Percentiles rank a stretch among this genome's conserved stretches.
Conservation (phyloP, 2,888 invertebrate genomes). For the Agrilus cyanescens region DNA sequence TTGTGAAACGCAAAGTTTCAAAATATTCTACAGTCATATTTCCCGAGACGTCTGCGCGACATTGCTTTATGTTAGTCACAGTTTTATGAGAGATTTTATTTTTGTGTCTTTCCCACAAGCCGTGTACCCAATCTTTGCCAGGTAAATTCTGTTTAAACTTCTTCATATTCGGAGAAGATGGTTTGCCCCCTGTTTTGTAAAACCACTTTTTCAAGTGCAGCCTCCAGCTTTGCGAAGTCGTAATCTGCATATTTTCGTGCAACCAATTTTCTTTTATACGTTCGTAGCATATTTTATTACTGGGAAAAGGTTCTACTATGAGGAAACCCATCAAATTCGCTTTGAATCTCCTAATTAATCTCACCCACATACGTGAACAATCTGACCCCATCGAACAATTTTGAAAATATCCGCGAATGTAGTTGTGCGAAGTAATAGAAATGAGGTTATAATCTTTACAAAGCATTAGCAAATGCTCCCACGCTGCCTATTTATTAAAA, state of each 20-base stretch:
- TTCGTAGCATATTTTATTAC: too few species aligned
- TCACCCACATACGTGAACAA: too few species aligned
- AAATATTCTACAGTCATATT: slow-evolving; percentile 4
- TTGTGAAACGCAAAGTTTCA: not conserved
- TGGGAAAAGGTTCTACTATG: not conserved
- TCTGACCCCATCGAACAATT: slow-evolving; percentile 1
- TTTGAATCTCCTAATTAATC: not conserved
- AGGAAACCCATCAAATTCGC: not conserved
- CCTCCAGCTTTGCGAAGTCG: not conserved
- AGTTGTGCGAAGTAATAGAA: not conserved
- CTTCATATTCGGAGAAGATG: slow-evolving; percentile 1
- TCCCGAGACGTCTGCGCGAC: slow-evolving; percentile 1
- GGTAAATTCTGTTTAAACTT: slow-evolving; percentile 10
- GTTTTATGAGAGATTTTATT: slow-evolving; percentile 1
- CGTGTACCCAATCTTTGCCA: slow-evolving; percentile 11
- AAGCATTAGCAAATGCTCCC: not conserved
- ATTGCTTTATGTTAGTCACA: slow-evolving; percentile 1
- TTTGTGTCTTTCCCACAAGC: slow-evolving; percentile 3
- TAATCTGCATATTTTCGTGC: not conserved
- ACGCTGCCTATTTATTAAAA: not conserved
- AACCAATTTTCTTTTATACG: not conserved
- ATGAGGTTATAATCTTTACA: not conserved
- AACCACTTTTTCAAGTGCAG: not conserved
- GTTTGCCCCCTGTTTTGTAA: slow-evolving; percentile 5
- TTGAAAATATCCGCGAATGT: not conserved